Conservation (phyloP, 2,113 vertebrate genomes). For the Ammodytes dubius region DNA sequence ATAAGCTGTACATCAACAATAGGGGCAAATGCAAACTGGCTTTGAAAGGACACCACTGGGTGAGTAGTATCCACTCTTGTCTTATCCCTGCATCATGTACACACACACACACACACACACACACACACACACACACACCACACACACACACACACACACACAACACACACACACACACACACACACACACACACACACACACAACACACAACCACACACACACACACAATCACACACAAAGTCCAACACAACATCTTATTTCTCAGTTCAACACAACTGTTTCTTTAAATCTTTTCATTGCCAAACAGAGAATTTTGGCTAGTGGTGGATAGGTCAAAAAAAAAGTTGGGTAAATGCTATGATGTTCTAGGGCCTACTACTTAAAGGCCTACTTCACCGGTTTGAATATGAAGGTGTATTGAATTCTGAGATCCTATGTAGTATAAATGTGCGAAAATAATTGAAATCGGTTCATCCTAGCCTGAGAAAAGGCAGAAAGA, state of each 20-base stretch:
- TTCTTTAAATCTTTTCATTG: conserved; percentile 18
- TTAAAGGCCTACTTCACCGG: no score
- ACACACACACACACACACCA: no score
- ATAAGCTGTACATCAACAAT: not conserved
- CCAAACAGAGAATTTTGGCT: conserved; percentile 1
- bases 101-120: not conserved
- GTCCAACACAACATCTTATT: not conserved
- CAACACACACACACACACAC: not conserved
- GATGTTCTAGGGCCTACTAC: not conserved
- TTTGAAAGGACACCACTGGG: not conserved
- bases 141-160: not conserved
- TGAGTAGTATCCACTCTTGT: not conserved
- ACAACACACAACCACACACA: not conserved
- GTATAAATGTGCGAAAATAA: no score
- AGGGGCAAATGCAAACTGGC: not conserved
- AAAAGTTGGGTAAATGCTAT: not conserved
- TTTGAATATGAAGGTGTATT: no score
- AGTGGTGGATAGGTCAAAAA: conserved; percentile 5
- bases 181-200: not conserved
- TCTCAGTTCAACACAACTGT: conserved; percentile 30
- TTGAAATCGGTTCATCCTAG: no score
- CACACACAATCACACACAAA: not conserved
- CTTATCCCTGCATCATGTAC: not conserved
- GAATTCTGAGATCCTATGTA: no score
- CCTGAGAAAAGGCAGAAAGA: no score